A percentile compares a stretch with the other conserved stretches of the same genome.
Conservation (phyloP, 2,888 invertebrate species). For the Endotricha flammealis region DNA sequence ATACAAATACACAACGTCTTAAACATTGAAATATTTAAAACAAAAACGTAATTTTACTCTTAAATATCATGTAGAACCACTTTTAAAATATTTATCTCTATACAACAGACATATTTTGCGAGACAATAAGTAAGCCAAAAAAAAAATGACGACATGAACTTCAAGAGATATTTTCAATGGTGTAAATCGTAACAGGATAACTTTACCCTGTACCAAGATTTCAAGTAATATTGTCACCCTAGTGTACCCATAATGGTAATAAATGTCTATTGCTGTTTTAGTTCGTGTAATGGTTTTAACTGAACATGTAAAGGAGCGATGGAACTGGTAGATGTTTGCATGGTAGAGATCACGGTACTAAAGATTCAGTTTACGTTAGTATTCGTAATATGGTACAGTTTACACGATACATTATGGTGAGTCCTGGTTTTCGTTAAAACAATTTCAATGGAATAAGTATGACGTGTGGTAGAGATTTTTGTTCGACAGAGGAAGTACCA, state of each 20-base stretch:
- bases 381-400: conserved; percentile 12
- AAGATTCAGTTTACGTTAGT: neutral
- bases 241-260: conserved; percentile 18
- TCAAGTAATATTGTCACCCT: conserved; percentile 40
- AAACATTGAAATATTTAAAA: too few species aligned
- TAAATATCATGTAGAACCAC: neutral
- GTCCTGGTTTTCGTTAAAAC: too few species aligned
- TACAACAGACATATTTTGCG: conserved; percentile 32
- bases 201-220: conserved; percentile 27
- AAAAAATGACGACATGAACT: conserved; percentile 48
- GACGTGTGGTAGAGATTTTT: too few species aligned
- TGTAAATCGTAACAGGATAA: conserved; percentile 75
- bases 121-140: conserved; percentile 53
- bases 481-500: too few species aligned
- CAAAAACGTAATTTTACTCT: neutral
- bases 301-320: conserved; percentile 12
- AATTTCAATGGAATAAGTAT: too few species aligned
- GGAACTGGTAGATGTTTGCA: conserved; percentile 12
- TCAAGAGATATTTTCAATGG: conserved; percentile 51
- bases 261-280: conserved; percentile 13
- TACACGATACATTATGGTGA: conserved; percentile 6
- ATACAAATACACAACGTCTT: too few species aligned
- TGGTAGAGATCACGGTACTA: neutral
- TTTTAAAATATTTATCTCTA: neutral
- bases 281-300: neutral